Evolutionary conservation across 2,113 vertebrate genomes (phyloP).

Genomic region (Copsychus sechellarum): DNA sequence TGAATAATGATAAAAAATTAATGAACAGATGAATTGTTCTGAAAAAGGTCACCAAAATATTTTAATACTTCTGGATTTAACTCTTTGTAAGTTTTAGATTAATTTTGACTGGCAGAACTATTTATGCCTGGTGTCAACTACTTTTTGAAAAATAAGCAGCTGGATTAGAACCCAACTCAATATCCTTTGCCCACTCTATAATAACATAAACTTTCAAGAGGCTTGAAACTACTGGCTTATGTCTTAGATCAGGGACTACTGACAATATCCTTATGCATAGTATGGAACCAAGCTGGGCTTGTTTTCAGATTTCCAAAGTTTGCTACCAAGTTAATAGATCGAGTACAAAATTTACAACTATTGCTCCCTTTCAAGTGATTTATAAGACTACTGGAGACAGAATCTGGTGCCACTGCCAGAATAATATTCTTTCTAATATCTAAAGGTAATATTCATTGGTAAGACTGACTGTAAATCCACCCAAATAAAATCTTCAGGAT

Average conservation of each 20-base stretch:
- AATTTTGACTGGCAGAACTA: not conserved
- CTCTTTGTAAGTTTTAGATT: not conserved
- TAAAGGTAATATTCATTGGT: not conserved
- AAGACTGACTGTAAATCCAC: not conserved
- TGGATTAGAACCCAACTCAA: fast-evolving
- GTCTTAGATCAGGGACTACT: not conserved
- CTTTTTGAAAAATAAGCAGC: not conserved
- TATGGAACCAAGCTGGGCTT: not conserved
- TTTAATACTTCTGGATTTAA: not conserved
- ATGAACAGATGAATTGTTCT: not conserved
- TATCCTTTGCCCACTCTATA: not conserved
- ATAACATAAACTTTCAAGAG: not conserved
- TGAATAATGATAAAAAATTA: not conserved
- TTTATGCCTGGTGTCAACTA: not conserved
- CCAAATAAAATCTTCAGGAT: not conserved
- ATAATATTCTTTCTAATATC: not conserved
- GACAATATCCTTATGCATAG: too few relatives aligned
- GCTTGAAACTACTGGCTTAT: not conserved
- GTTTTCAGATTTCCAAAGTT: not conserved
- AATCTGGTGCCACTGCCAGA: not conserved
- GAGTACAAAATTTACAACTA: not conserved
- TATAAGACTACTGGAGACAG: not conserved
- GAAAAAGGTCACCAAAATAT: not conserved
- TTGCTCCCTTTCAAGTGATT: not conserved
- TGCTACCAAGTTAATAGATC: not conserved